Conservation (phyloP, 2,113 vertebrate species). For the Actinemys pallida region DNA sequence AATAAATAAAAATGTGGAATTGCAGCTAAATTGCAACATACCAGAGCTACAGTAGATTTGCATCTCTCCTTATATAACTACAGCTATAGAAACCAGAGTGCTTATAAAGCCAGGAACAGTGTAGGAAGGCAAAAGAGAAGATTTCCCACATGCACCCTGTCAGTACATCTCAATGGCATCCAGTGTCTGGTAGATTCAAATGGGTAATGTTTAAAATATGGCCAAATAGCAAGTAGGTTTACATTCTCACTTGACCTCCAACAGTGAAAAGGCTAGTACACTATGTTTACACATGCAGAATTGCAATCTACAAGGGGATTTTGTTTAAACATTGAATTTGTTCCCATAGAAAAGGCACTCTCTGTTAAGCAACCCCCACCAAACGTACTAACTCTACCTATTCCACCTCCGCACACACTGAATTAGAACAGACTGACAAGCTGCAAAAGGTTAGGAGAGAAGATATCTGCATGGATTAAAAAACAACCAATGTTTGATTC, state of each 20-base stretch:
- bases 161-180: rapidly evolving
- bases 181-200: neutral
- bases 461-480: neutral
- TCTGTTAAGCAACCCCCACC: neutral
- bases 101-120: neutral
- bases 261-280: neutral
- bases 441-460: neutral
- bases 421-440: neutral
- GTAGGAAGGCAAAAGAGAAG: rapidly evolving
- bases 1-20: conserved; percentile 16
- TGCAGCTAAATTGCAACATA: conserved; percentile 19
- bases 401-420: neutral
- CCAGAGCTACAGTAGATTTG: neutral
- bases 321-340: neutral
- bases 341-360: neutral
- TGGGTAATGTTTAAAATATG: neutral
- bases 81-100: neutral
- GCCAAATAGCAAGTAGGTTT: rapidly evolving
- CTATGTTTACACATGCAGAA: neutral
- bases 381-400: neutral
- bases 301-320: neutral
- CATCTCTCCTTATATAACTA: neutral
- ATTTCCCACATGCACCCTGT: rapidly evolving
- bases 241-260: rapidly evolving
- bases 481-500: neutral